Evolutionary conservation across 2,113 vertebrate genomes (phyloP), one percentile per base, ranked within the genome.

Genomic region (Australoheros scitulus): DNA sequence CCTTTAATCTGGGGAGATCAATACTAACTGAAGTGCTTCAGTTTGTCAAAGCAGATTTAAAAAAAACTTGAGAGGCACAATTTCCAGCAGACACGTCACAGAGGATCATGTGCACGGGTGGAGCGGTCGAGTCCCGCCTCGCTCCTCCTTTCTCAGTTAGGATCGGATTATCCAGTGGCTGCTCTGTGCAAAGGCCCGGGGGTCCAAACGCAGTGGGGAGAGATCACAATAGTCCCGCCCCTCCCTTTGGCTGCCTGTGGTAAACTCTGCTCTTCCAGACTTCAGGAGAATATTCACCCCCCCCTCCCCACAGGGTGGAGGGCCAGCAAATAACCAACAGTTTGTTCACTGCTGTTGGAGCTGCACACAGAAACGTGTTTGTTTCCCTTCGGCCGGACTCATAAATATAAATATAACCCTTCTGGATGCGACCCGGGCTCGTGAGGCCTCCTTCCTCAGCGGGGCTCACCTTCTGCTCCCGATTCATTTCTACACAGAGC

Each of bases 321-420:
- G 11, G 11, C 41, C 41, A 0, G 22, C 3, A 47, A 47, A 26
- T 68, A 24, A 43, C 38, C n/a, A 43, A 22, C 34, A 7, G 6
- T 41, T 43, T 43, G 11, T 43, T 43, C 11, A 4, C 11, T 43
- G 41, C 41, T 43, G 13, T 43, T 11, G 10, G 10, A 41, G 38
- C 38, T 41, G 3, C 2, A 0, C 38, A 41, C 38, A 41, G 38
- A 41, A 41, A 41, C 3, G 10, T 41, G 38, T 41, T 1, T 41
- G 38, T 11, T 29, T 11, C 10, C 38, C 10, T 10, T 41, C 11
- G 13, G 38, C 38, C 13, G 38, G 10, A 11, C 10, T 41, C 38
- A 41, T 41, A 13, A 41, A 41, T 41, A 3, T 3, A 41, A 41
- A 41, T 41, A 3, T 3, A 41, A 41, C 10, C 38, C 10, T 41